Percentiles rank a stretch among this genome's conserved stretches.
Evolutionary conservation across 2,888 invertebrate genomes (phyloP).

Genomic region (Cinara cedri): DNA sequence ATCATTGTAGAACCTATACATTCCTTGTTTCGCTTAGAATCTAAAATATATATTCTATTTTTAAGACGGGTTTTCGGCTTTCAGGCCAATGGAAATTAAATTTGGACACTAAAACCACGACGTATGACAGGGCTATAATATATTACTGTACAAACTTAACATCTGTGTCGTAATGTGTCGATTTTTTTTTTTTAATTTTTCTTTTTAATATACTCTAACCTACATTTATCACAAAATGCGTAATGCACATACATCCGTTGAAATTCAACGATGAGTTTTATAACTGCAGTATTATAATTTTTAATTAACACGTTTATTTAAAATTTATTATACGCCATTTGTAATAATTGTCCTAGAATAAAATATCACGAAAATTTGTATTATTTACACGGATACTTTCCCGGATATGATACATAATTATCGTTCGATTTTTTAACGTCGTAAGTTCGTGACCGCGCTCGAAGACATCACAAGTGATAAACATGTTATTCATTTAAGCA

Average conservation of each 20-base stretch:
- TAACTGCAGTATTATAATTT: not conserved
- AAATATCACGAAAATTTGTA: too few species aligned
- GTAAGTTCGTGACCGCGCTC: too few species aligned
- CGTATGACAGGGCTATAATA: not conserved
- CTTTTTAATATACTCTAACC: not conserved
- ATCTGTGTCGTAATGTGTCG: slow-evolving; percentile 1
- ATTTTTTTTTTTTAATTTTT: slow-evolving; percentile 4
- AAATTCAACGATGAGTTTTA: too few species aligned
- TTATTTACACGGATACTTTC: too few species aligned
- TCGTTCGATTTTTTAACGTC: too few species aligned
- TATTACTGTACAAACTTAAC: slow-evolving; percentile 16
- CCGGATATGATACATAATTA: too few species aligned
- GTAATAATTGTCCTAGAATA: not conserved
- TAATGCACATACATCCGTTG: not conserved
- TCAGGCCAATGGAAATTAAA: slow-evolving; percentile 28
- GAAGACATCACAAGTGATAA: too few species aligned
- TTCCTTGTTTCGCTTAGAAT: too few species aligned
- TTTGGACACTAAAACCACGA: slow-evolving; percentile 11
- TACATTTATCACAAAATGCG: not conserved
- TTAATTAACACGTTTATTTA: not conserved
- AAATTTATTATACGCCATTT: not conserved
- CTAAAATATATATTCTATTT: too few species aligned
- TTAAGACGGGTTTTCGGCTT: not conserved
- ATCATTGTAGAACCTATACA: too few species aligned
- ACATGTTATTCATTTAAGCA: too few species aligned